Percentiles rank a stretch among this genome's conserved stretches.
Evolutionary conservation across 2,888 invertebrate species (phyloP).

Genomic region (Thalpophila matura): DNA sequence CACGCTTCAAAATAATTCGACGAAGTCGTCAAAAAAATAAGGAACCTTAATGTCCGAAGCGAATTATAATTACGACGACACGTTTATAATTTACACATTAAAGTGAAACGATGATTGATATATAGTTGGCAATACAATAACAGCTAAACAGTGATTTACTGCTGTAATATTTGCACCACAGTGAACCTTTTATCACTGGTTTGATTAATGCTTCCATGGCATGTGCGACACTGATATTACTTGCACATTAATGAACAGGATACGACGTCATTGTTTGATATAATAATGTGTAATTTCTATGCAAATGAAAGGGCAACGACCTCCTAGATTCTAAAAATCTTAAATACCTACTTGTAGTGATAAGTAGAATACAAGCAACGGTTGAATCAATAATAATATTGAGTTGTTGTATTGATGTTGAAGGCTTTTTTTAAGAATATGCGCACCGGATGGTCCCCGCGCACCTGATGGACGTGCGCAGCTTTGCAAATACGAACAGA

Average conservation of each 20-base stretch:
- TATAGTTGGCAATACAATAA: slow-evolving; percentile 70
- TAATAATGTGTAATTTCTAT: slow-evolving; percentile 58
- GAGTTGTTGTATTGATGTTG: slow-evolving; percentile 69
- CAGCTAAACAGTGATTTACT: slow-evolving; percentile 83
- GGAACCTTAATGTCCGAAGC: slow-evolving; percentile 56
- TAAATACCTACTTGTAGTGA: slow-evolving; percentile 22
- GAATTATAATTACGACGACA: slow-evolving; percentile 63
- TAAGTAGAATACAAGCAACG: slow-evolving; percentile 57
- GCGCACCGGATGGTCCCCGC: slow-evolving; percentile 73
- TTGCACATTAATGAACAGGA: slow-evolving; percentile 74
- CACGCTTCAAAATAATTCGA: slow-evolving; percentile 59
- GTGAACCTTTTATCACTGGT: slow-evolving; percentile 79
- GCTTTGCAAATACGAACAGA: slow-evolving; percentile 68
- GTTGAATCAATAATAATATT: slow-evolving; percentile 69
- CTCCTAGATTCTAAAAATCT: slow-evolving; percentile 47
- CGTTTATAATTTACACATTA: slow-evolving; percentile 67
- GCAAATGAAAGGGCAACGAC: slow-evolving; percentile 54
- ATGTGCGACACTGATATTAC: slow-evolving; percentile 76
- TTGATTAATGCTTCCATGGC: slow-evolving; percentile 85
- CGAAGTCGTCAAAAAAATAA: slow-evolving; percentile 59
- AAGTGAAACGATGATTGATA: slow-evolving; percentile 73
- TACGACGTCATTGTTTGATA: slow-evolving; percentile 68
- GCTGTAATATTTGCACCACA: slow-evolving; percentile 76
- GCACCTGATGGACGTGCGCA: slow-evolving; percentile 70
- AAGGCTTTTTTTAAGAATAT: slow-evolving; percentile 64